Percentiles rank a stretch among this genome's conserved stretches.
Evolutionary conservation across 2,888 invertebrate species (phyloP).

Genomic region (Macrosoma leucophasiata): DNA sequence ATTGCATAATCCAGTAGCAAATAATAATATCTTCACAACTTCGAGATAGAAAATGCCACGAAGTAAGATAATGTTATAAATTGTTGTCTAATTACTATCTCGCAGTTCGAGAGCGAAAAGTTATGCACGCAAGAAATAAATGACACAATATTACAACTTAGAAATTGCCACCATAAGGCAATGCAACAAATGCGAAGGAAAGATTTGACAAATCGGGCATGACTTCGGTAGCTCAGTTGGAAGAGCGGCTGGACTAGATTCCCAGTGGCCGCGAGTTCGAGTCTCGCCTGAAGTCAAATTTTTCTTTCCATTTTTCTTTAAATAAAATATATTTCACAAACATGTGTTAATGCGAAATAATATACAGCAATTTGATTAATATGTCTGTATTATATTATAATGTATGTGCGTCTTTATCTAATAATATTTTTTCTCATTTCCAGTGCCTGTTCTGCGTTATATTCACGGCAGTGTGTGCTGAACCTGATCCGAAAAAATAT

Average conservation of each 20-base stretch:
- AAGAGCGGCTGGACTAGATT: too few relatives aligned
- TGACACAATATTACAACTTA: constrained; percentile 26
- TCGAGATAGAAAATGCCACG: constrained; percentile 36
- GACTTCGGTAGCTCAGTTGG: too few relatives aligned
- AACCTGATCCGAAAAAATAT: constrained; percentile 65
- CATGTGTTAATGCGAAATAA: too few relatives aligned
- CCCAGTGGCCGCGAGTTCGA: too few relatives aligned
- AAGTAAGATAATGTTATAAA: constrained; percentile 34
- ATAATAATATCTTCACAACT: constrained; percentile 42
- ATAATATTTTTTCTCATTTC: constrained; percentile 34
- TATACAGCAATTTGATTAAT: too few relatives aligned
- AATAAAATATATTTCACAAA: too few relatives aligned
- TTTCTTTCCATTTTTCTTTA: too few relatives aligned
- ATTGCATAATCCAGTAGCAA: constrained; percentile 23
- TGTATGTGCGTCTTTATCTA: too few relatives aligned
- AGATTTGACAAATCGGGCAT: too few relatives aligned
- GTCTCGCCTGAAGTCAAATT: too few relatives aligned
- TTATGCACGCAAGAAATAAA: constrained; percentile 35
- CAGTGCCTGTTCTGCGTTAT: constrained; percentile 54
- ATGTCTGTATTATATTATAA: too few relatives aligned
- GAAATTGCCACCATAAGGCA: neutral
- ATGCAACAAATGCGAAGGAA: too few relatives aligned
- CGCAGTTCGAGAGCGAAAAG: constrained; percentile 37
- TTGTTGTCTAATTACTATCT: constrained; percentile 46
- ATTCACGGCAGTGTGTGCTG: constrained; percentile 38